These are phyloP conservation scores for Cirrhinus molitorella DNA, from an alignment of 2,797 vertebrate genomes.

Conservation along the genomic window DNA sequence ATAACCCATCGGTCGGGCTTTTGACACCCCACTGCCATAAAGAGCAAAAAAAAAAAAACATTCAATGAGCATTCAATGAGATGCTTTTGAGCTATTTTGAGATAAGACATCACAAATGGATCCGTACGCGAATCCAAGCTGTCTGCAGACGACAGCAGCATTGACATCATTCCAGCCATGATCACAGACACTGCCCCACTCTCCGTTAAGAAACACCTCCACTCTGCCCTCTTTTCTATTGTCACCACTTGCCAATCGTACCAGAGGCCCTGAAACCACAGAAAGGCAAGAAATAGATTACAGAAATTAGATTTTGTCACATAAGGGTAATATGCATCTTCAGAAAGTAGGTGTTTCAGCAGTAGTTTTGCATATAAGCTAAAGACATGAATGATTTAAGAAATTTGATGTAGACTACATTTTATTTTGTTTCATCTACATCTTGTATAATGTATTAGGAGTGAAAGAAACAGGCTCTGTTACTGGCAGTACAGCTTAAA, in stretches of 20 bases:
- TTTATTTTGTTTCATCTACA: neutral
- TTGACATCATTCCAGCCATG: conserved; percentile 88
- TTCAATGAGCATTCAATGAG: neutral
- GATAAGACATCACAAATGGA: neutral
- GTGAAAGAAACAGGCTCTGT: neutral
- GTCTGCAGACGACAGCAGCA: conserved; percentile 88
- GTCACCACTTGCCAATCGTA: conserved; percentile 85
- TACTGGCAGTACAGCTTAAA: neutral
- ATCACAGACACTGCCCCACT: conserved; percentile 91
- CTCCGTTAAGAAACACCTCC: conserved; percentile 87
- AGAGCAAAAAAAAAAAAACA: neutral
- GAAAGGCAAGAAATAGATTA: conserved; percentile 13
- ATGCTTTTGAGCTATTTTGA: neutral
- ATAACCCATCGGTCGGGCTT: conserved; percentile 78
- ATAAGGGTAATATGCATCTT: neutral
- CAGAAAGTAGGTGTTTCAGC: neutral
- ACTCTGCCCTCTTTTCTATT: conserved; percentile 87
- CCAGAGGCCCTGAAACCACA: conserved; percentile 75
- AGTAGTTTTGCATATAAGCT: neutral
- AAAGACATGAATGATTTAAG: neutral
- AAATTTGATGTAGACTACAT: neutral
- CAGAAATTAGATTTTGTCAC: neutral
- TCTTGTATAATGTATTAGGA: neutral
- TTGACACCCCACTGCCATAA: conserved; percentile 73
- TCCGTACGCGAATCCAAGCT: conserved; percentile 87